Evolutionary conservation across 2,797 vertebrate species (phyloP), one percentile per base, ranked within the genome.

Genomic region (Malacoctenus gilli): DNA sequence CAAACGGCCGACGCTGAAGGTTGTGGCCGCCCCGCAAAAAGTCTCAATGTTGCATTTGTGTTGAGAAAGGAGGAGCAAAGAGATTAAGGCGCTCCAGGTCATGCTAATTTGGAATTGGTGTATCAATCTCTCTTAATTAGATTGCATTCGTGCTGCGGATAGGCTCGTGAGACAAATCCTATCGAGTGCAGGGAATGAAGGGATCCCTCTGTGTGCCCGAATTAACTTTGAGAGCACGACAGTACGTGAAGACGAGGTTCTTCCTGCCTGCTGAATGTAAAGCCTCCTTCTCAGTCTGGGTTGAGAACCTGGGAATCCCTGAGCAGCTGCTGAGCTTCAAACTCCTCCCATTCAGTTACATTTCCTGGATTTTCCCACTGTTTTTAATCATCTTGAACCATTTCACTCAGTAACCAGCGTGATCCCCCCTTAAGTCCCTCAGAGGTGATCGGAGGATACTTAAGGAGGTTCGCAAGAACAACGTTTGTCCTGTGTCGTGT

Each of bases 81-180:
- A 49, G 20, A 47, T 66, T 78, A 57, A 85, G 62, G 7, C 6
- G 12, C 44, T 77, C 46, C 51, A 15, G 40, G 72, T 41, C 50
- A 41, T 15, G 34, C 43, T 75, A 52, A 73, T 75, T 75, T 71
- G 49, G 63, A 76, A 61, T 32, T 53, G 51, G 51, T 52, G 6
- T 74, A 80, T 75, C 77, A 82, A 32, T 80, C 81, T 72, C 59
- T 39, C 64, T 61, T 78, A 76, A 82, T 83, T 50, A 73, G 60
- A 87, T 82, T 84, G 58, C 50, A 38, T 36, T 46, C 30, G 31
- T 32, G 51, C 31, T 25, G 21, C 6, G 2, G 47, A 28, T 31
- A 25, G 21, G 32, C 19, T 16, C 25, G 8, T 13, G 34, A 64
- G 21, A 31, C 53, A 48, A 74, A 68, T 71, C 52, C 42, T 35